Base-by-base conservation (phyloP, 2,888 invertebrate species). In the Polymixis lichenea region DNA sequence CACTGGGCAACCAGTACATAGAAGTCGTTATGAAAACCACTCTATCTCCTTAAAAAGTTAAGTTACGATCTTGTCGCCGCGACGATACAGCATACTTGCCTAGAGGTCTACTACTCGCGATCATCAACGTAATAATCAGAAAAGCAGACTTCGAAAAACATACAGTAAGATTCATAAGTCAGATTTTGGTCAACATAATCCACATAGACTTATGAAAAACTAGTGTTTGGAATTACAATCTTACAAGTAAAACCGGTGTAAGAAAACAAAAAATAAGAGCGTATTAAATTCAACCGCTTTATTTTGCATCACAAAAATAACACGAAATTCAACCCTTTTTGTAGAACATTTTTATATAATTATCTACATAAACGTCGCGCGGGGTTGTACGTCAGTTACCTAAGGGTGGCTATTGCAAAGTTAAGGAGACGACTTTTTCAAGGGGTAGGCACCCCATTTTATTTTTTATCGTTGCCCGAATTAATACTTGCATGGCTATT, bases 371-470 rank as follows among this genome's bases (percentile, higher is more conserved):
- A 89, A 87, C 83, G 80, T 75, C 72, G 86, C 81, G 86, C 86
- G 87, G 89, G 87, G 78, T 80, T 82, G 90, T 87, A 82, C 85
- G 77, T 81, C 80, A 83, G 84, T 89, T 92, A 92, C 91, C 91
- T 93, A 92, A 91, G 92, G 93, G 91, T 89, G 93, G 93, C 89
- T 87, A 91, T 93, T 90, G 91, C 88, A 82, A 91, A 91, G 91
- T 91, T 91, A 90, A 91, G 89, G 89, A 90, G 92, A 91, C 86
- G 85, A 90, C 91, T 96, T 95, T 95, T 95, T 95, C 92, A 92
- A 93, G 93, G 95, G 96, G 95, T 90, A 89, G 87, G 90, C 92
- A 93, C 95, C 95, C 95, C 91, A 92, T 94, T 95, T 93, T 91
- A 92, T 93, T 95, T 96, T 95, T 95, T 95, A 95, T 94, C 93